phyloP scores from a whole-genome alignment of 2,797 vertebrate species.

The Orientallactaga sibirica region DNA sequence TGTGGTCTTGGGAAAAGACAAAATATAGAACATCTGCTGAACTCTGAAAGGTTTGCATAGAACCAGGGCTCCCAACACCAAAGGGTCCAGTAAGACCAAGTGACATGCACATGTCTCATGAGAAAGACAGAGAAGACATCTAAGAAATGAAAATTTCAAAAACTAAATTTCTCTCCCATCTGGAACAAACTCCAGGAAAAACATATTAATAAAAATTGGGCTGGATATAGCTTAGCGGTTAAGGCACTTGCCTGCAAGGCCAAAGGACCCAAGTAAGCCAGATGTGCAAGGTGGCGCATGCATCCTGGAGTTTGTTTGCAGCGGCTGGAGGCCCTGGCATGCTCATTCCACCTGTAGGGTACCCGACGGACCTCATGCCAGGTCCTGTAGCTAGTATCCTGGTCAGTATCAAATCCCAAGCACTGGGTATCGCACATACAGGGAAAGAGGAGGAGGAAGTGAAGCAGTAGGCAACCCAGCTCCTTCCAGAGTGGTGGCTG shows the following conservation, averaged over 20 bases:
- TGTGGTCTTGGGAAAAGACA: not conserved
- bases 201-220: not conserved
- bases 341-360: not conserved
- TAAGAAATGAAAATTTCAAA: not conserved
- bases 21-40: not conserved
- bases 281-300: too few relatives aligned
- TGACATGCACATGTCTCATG: accelerated
- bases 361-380: not conserved
- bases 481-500: not conserved
- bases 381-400: not conserved
- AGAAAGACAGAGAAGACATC: not conserved
- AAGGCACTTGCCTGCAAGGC: too few relatives aligned
- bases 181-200: not conserved
- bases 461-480: not conserved
- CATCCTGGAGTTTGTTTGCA: too few relatives aligned
- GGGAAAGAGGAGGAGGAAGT: not conserved
- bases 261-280: too few relatives aligned
- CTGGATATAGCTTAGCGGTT: too few relatives aligned
- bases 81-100: not conserved
- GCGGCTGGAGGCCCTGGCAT: too few relatives aligned
- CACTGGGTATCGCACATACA: not conserved
- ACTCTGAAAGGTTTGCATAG: not conserved
- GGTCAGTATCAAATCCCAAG: not conserved
- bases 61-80: not conserved
- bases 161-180: not conserved